phyloP scores from a whole-genome alignment of 2,797 vertebrate species.

The Chiloscyllium punctatum region DNA sequence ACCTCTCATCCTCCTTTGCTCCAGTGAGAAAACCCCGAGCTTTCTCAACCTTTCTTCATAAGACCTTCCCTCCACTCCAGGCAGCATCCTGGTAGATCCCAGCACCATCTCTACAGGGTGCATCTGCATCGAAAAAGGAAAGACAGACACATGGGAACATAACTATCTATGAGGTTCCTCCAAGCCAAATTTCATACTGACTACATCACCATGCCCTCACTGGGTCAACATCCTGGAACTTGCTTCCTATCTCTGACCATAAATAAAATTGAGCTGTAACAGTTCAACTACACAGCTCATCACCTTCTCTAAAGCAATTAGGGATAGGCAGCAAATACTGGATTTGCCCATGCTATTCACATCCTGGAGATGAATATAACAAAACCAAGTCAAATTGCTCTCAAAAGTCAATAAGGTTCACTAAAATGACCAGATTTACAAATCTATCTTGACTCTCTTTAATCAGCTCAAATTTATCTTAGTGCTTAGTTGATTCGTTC shows the following conservation, averaged over 20 bases:
- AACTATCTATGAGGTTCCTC: not conserved
- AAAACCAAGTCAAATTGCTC: not conserved
- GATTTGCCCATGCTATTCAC: not conserved
- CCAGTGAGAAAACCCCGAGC: too few species aligned
- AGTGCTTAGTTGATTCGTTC: not conserved
- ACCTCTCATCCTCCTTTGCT: too few species aligned
- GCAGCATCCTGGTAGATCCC: too few species aligned
- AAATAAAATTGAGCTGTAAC: not conserved
- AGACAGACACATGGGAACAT: not conserved
- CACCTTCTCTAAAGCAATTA: not conserved
- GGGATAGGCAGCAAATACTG: not conserved
- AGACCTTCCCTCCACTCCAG: too few species aligned
- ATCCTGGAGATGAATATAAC: not conserved
- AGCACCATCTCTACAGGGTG: too few species aligned
- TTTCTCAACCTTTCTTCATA: too few species aligned
- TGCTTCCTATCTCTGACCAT: not conserved
- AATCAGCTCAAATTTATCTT: not conserved
- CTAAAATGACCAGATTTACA: not conserved
- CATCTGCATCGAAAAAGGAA: too few species aligned
- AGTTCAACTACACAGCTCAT: not conserved
- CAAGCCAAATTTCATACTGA: not conserved
- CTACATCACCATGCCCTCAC: not conserved
- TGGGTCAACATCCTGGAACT: not conserved
- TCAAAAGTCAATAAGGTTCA: not conserved
- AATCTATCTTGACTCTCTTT: not conserved